phyloP scores from a whole-genome alignment of 2,888 invertebrate genomes.

The Archaeoteleia sp. region DNA sequence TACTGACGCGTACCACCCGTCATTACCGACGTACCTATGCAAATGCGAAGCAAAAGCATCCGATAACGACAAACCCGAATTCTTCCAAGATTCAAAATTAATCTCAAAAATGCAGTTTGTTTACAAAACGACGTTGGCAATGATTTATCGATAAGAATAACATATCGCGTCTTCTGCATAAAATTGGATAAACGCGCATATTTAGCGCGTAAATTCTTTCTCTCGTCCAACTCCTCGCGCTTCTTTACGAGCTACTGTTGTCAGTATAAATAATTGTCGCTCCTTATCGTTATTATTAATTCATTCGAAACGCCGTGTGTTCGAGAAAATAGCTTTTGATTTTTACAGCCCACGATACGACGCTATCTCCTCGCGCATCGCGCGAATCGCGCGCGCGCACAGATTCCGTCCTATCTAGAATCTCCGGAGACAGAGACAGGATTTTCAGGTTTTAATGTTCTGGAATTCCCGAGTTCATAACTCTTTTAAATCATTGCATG shows the following conservation, averaged over 20 bases:
- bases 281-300: slow-evolving; percentile 41
- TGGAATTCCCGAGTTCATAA: slow-evolving; percentile 47
- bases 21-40: slow-evolving; percentile 53
- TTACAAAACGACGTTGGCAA: too few species aligned
- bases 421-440: slow-evolving; percentile 33
- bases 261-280: slow-evolving; percentile 18
- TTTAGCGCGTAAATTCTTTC: slow-evolving; percentile 1
- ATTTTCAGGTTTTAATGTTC: slow-evolving; percentile 38
- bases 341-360: slow-evolving; percentile 25
- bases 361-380: slow-evolving; percentile 19
- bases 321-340: slow-evolving; percentile 37
- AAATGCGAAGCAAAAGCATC: slow-evolving; percentile 31
- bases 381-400: slow-evolving; percentile 23
- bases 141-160: slow-evolving; percentile 9
- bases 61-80: slow-evolving; percentile 46
- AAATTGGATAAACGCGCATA: neutral
- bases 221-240: neutral
- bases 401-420: slow-evolving; percentile 25
- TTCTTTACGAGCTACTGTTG: slow-evolving; percentile 11
- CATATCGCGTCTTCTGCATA: slow-evolving; percentile 17
- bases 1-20: slow-evolving; percentile 44
- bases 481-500: slow-evolving; percentile 49
- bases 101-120: too few species aligned
- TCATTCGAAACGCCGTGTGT: slow-evolving; percentile 21
- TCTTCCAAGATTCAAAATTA: slow-evolving; percentile 23